Conservation (phyloP, 1,140 invertebrate species). For the Plodia interpunctella region DNA sequence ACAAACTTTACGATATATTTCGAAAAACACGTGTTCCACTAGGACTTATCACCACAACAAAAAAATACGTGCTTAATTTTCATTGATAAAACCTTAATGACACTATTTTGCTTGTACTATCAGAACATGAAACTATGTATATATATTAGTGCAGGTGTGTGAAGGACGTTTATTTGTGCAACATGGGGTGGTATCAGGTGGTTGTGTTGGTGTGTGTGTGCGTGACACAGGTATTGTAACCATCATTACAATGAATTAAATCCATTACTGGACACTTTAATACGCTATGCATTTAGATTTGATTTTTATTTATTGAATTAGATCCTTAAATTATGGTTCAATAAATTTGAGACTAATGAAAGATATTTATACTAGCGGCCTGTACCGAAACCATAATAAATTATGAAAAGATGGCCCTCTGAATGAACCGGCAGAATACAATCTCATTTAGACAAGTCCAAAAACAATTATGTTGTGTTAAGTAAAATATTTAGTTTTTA, state of each 20-base stretch:
- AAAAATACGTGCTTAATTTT: conserved; percentile 45
- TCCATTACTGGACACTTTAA: neutral
- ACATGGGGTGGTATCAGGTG: conserved; percentile 34
- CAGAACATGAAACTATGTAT: conserved; percentile 28
- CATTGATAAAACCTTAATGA: conserved; percentile 31
- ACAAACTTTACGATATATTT: conserved; percentile 1
- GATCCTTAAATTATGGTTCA: too few relatives aligned
- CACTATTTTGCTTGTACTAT: conserved; percentile 22
- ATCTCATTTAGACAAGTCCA: too few relatives aligned
- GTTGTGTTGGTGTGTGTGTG: conserved; percentile 26
- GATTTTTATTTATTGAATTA: too few relatives aligned
- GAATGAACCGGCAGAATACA: too few relatives aligned
- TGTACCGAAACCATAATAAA: too few relatives aligned
- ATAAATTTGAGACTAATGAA: too few relatives aligned
- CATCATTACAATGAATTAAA: too few relatives aligned
- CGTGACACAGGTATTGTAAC: conserved; percentile 30
- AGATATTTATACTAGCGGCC: too few relatives aligned
- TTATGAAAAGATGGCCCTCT: too few relatives aligned
- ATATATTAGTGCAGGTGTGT: conserved; percentile 26
- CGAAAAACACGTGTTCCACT: neutral
- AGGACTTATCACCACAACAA: neutral
- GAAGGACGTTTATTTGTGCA: conserved; percentile 16
- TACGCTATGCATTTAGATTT: too few relatives aligned
- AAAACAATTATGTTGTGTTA: too few relatives aligned
- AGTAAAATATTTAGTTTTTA: too few relatives aligned